A percentile compares a stretch with the other conserved stretches of the same genome.
Conservation (phyloP, 1,140 invertebrate species). For the Oreohelix idahoensis region DNA sequence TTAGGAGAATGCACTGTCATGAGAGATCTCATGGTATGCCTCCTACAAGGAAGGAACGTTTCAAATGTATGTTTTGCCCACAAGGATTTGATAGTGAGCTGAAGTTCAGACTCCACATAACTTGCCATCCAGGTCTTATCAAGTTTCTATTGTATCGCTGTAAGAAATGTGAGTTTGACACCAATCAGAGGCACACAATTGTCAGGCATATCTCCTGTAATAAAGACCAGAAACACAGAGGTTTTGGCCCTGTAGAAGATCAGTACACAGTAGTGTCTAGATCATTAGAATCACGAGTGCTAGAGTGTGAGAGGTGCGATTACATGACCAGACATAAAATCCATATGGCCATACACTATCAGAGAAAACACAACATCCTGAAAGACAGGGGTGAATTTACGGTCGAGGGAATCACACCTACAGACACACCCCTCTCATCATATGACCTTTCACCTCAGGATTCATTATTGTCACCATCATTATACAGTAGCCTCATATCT, state of each 20-base stretch:
- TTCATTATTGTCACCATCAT: neutral
- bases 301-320: constrained; percentile 48
- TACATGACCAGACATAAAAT: constrained; percentile 53
- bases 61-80: constrained; percentile 53
- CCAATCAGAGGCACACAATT: constrained; percentile 47
- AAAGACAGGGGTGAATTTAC: constrained; percentile 33
- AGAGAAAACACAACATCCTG: constrained; percentile 44
- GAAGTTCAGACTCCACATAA: constrained; percentile 49
- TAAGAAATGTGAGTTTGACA: constrained; percentile 51
- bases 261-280: constrained; percentile 44
- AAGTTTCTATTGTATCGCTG: constrained; percentile 47
- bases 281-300: constrained; percentile 44
- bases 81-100: constrained; percentile 50
- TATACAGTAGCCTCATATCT: neutral
- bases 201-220: constrained; percentile 46
- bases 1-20: constrained; percentile 43
- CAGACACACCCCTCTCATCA: constrained; percentile 22
- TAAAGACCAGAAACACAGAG: constrained; percentile 40
- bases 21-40: constrained; percentile 46
- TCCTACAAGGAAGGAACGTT: constrained; percentile 45
- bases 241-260: constrained; percentile 44
- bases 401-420: constrained; percentile 26
- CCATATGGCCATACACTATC: constrained; percentile 48
- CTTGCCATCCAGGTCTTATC: constrained; percentile 51
- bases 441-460: neutral